These are phyloP conservation scores for Ceramica pisi DNA, from an alignment of 2,888 invertebrate species.

Conservation along the genomic window DNA sequence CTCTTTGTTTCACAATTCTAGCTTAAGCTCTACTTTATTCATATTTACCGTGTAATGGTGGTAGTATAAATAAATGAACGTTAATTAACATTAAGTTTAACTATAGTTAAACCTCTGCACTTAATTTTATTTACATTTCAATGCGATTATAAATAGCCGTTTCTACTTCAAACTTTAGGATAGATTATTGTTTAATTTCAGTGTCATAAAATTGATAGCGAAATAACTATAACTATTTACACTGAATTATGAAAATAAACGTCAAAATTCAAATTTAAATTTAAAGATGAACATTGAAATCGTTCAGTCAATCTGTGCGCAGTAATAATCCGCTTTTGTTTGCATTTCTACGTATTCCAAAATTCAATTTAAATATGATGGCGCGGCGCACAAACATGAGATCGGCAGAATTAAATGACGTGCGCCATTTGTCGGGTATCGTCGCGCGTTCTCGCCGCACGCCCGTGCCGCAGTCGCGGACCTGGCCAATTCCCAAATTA, in stretches of 20 bases:
- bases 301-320: constrained; percentile 70
- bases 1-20: constrained; percentile 48
- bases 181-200: constrained; percentile 27
- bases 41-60: constrained; percentile 19
- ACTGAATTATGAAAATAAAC: constrained; percentile 64
- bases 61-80: constrained; percentile 46
- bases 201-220: constrained; percentile 16
- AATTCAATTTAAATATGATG: constrained; percentile 90
- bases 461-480: constrained; percentile 68
- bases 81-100: constrained; percentile 54
- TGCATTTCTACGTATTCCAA: constrained; percentile 81
- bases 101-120: constrained; percentile 33
- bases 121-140: constrained; percentile 48
- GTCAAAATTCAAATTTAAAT: constrained; percentile 71
- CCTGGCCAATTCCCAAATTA: constrained; percentile 83
- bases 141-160: constrained; percentile 30
- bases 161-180: constrained; percentile 21
- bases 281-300: constrained; percentile 78
- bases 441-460: constrained; percentile 72
- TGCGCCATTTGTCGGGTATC: constrained; percentile 84
- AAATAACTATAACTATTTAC: constrained; percentile 44
- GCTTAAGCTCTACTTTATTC: constrained; percentile 37
- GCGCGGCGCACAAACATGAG: constrained; percentile 87
- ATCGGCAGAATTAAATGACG: constrained; percentile 89
- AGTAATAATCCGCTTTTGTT: constrained; percentile 82